phyloP scores from a whole-genome alignment of 2,888 invertebrate species.

The Pollenia griseotomentosa region DNA sequence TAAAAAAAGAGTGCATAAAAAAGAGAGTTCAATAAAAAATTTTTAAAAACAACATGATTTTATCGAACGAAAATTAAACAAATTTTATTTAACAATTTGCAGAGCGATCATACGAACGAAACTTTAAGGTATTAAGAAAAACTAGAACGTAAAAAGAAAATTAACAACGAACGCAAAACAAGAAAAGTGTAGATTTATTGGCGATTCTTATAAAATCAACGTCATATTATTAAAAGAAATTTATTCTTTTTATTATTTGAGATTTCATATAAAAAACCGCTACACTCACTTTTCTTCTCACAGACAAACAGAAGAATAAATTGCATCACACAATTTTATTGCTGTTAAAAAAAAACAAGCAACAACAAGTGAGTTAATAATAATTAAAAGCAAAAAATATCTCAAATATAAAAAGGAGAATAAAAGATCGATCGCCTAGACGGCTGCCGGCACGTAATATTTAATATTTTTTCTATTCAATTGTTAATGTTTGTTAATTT shows the following conservation, averaged over 20 bases:
- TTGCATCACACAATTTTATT: constrained; percentile 62
- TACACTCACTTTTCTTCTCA: not conserved
- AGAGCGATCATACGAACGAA: constrained; percentile 73
- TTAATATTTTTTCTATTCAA: constrained; percentile 30
- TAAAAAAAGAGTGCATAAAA: not conserved
- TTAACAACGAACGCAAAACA: constrained; percentile 42
- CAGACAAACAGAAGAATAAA: constrained; percentile 18
- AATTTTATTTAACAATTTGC: constrained; percentile 60
- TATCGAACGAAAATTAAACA: constrained; percentile 62
- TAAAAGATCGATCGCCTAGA: constrained; percentile 40
- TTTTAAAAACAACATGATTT: constrained; percentile 29
- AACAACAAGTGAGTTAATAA: constrained; percentile 21
- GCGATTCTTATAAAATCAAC: constrained; percentile 40
- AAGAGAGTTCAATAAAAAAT: constrained; percentile 21
- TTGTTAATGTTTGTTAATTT: constrained; percentile 16
- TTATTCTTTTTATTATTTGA: constrained; percentile 17
- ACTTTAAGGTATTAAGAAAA: constrained; percentile 49
- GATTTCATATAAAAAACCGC: constrained; percentile 36
- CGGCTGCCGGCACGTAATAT: constrained; percentile 54
- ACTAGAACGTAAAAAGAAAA: constrained; percentile 30
- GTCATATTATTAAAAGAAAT: constrained; percentile 34
- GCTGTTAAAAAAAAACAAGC: constrained; percentile 8
- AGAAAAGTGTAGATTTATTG: constrained; percentile 22
- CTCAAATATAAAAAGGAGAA: not conserved
- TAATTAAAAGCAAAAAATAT: constrained; percentile 5